Evolutionary conservation across 1,140 invertebrate genomes (phyloP), one percentile per base, ranked within the genome.

Genomic region (Pectinophora gossypiella): DNA sequence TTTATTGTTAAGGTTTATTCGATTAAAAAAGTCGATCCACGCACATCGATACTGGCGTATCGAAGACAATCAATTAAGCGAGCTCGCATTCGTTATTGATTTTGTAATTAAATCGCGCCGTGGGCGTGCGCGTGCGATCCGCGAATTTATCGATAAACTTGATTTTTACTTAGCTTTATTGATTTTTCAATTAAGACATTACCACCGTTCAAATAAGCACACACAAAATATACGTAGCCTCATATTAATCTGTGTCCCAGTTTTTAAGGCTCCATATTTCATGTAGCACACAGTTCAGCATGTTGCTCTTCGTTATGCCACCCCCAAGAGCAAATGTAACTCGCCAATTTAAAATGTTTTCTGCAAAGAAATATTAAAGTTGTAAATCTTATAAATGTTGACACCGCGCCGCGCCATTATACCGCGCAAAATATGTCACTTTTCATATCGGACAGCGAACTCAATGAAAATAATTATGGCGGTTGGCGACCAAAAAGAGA

Each of bases 41-140:
- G 70, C 61, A 61, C 48, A 9, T 38, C 57, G 72, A 78, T 75
- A 67, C 44, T 56, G 59, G 44, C 49, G 40, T 67, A 79, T 72
- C 72, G 62, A 51, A 58, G 68, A 74, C 76, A 77, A 80, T 79
- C 77, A 72, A 73, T 77, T 75, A 73, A 59, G 54, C 48, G 51
- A 53, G 55, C 59, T 54, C 58, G 55, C 71, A 68, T 82, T 79
- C 74, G 75, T 82, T 79, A 79, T 82, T 82, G 74, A 79, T 80
- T 80, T 78, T 70, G 69, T 79, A 84, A 84, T 84, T 81, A 81
- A 84, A 83, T 73, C 64, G 62, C 65, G 59, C 56, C 53, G 67
- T 68, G 65, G 67, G 72, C 65, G 70, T 60, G 51, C 48, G 58
- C 50, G 51, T 55, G 53, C 51, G 48, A 55, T 43, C 32, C 12